Evolutionary conservation across 2,888 invertebrate species (phyloP).

Genomic region (Ochropacha duplaris): DNA sequence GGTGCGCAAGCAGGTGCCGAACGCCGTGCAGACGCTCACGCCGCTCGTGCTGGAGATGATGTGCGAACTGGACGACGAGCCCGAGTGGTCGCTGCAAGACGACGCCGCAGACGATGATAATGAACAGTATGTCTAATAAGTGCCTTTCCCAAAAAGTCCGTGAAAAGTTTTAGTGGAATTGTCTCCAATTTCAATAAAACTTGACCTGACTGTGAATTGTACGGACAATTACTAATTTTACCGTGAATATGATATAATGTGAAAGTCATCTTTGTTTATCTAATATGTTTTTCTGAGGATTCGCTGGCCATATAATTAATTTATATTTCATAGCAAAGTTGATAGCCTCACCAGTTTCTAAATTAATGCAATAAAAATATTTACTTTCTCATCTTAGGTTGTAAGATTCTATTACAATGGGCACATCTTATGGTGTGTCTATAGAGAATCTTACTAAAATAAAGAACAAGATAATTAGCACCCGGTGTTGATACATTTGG

Average conservation of each 20-base stretch:
- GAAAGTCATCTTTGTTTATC: too few species aligned
- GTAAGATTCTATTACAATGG: slow-evolving; percentile 53
- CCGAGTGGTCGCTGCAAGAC: slow-evolving; percentile 93
- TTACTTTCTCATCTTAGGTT: neutral
- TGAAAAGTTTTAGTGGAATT: too few species aligned
- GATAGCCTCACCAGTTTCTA: too few species aligned
- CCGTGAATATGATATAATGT: too few species aligned
- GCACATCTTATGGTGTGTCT: slow-evolving; percentile 41
- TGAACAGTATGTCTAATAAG: slow-evolving; percentile 82
- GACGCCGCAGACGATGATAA: slow-evolving; percentile 96
- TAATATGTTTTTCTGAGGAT: too few species aligned
- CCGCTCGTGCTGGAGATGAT: slow-evolving; percentile 95
- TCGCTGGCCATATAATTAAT: too few species aligned
- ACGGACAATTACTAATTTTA: too few species aligned
- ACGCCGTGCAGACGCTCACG: slow-evolving; percentile 91
- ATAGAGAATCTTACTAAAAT: slow-evolving; percentile 61
- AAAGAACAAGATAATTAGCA: slow-evolving; percentile 76
- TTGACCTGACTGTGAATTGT: too few species aligned
- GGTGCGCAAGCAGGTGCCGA: slow-evolving; percentile 95
- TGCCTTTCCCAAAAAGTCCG: too few species aligned
- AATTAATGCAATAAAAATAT: neutral
- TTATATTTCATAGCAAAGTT: too few species aligned
- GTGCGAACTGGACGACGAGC: slow-evolving; percentile 96
- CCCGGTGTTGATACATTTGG: slow-evolving; percentile 56
- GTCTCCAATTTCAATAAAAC: too few species aligned